Base-by-base conservation (phyloP, 2,113 vertebrate genomes). In the Corythoichthys haematopterus region DNA sequence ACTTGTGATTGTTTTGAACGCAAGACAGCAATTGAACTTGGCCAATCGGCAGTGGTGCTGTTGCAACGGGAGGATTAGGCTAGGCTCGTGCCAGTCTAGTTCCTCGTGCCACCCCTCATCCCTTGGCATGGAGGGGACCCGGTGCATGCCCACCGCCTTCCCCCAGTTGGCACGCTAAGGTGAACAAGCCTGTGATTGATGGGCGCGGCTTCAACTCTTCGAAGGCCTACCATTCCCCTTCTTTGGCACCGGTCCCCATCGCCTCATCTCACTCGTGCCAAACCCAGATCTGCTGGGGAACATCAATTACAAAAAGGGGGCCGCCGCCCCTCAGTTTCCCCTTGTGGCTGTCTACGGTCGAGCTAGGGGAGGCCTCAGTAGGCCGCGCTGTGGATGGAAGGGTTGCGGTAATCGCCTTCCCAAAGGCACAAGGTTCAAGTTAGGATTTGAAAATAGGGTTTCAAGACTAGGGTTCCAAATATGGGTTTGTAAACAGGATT, bases 141-240 rank as follows among this genome's bases (percentile, higher is more conserved):
- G 55, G 33, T 15, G 8, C 58, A 38, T 61, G 60, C 40, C 38
- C 20, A 3, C 60, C 60, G 6, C 79, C 80, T 79, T 77, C 80
- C 85, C 74, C 65, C 66, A 53, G 79, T 85, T 90, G 90, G 86
- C 83, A 86, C 74, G 81, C 80, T 80, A 88, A 87, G 84, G 85
- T 90, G 91, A 92, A 92, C 88, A 88, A 92, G 87, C 87, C 84
- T 80, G 89, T 91, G 91, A 92, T 91, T 91, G 88, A 91, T 91
- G 88, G 88, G 91, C 90, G 91, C 63, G 77, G 82, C 85, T 88
- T 90, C 89, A 88, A 87, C 83, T 71, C 71, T 68, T 82, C 72
- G 87, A 78, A 77, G 80, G 82, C 85, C 88, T 86, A 83, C 82
- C 81, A 75, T 81, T 81, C 71, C 51, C 50, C 77, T 77, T 85